A percentile compares a stretch with the other conserved stretches of the same genome.
Evolutionary conservation across 2,113 vertebrate species (phyloP).

Genomic region (Lepus timidus): DNA sequence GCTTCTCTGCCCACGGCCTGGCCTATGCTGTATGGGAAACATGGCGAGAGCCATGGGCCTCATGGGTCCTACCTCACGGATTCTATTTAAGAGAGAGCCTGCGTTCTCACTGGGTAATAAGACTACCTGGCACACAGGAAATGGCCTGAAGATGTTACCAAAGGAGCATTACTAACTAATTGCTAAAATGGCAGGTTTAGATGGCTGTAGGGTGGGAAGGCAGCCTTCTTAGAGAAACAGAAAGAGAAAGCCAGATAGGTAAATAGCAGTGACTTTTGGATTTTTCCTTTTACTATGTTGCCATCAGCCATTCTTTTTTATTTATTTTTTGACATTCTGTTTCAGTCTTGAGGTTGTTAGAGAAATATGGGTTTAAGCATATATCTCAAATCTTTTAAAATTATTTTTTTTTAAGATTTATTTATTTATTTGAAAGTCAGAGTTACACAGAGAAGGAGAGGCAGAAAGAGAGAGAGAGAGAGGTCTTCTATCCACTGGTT

Average conservation of each 20-base stretch:
- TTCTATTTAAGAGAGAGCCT: constrained; percentile 34
- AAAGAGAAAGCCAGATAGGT: neutral
- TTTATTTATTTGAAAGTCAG: no score
- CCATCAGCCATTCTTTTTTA: neutral
- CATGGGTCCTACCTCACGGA: neutral
- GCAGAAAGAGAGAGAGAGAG: no score
- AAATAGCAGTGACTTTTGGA: constrained; percentile 14
- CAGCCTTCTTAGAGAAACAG: neutral
- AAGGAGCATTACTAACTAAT: neutral
- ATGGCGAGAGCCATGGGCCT: neutral
- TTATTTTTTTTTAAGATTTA: no score
- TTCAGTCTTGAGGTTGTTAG: no score
- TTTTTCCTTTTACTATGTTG: constrained; percentile 53
- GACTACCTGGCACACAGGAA: constrained; percentile 3
- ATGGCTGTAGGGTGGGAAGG: neutral
- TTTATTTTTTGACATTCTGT: neutral
- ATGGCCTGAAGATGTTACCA: constrained; percentile 49
- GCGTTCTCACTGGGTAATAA: constrained; percentile 35
- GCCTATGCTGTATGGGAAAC: constrained; percentile 9
- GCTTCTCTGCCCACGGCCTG: neutral
- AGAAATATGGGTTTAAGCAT: no score
- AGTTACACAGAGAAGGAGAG: no score
- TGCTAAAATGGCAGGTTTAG: constrained; percentile 47
- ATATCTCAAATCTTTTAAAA: no score
- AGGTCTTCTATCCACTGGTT: no score